Base-by-base conservation (phyloP, 2,113 vertebrate species). In the Bubo bubo region DNA sequence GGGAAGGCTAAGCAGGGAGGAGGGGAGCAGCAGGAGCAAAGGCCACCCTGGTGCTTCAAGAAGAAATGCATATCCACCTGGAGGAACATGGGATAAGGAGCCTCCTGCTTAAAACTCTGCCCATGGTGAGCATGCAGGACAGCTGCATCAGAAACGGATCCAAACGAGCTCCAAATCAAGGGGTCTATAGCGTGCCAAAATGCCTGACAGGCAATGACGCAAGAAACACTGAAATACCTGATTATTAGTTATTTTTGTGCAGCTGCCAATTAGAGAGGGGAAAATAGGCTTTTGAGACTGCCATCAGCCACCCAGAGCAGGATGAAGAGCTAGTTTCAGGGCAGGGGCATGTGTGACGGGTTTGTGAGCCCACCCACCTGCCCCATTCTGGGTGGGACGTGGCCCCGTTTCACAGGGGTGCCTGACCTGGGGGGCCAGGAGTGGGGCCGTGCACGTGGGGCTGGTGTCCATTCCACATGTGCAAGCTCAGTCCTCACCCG, bases 381-480 rank as follows among this genome's bases (percentile, higher is more conserved):
- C 7, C 21, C 37, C 3, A 0, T 37, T 34, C 75, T 6, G 67
- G 20, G 64, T 86, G 58, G 67, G 49, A 89, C 19, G 18, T 64
- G 35, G 43, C 13, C 16, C 34, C 1, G 1, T 21, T 53, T 60
- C 41, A 53, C 30, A 52, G 11, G 32, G 35, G 6, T 55, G 34
- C 17, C 41, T 3, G 2, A 15, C 3, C 1, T 0, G 43, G 23
- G 27, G 9, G 12, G 49, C 27, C 22, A 50, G 14, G 30, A 28
- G 8, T 2, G 5, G 15, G 64, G 37, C 5, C 3, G 34, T 41
- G 26, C 8, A 59, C 47, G 6, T 1, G 7, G 19, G 41, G 52
- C 56, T 79, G 28, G 20, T 20, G 45, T 26, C 59, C 55, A 21
- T 24, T 10, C n/a, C 2, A 0, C 0, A 0, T 2, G 9, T 37